Evolutionary conservation across 2,797 vertebrate genomes (phyloP).

Genomic region (Telmatherina bonti): DNA sequence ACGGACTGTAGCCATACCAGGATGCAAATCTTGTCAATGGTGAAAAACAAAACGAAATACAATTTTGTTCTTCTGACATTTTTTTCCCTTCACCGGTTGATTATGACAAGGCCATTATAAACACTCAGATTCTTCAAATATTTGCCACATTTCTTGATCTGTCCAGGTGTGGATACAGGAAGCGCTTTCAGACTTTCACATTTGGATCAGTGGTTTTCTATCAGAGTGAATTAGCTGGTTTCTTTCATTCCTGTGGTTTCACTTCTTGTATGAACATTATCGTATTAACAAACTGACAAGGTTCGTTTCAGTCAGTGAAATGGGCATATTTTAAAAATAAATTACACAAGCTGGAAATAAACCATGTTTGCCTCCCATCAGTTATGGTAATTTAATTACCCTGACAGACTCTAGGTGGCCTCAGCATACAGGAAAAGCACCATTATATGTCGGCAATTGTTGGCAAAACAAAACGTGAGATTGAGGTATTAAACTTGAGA

Average conservation of each 20-base stretch:
- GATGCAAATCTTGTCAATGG: not conserved
- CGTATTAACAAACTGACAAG: not conserved
- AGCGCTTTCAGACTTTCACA: no score
- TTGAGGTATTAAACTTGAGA: no score
- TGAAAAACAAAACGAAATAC: not conserved
- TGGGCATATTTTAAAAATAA: not conserved
- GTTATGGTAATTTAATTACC: not conserved
- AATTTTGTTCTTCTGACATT: no score
- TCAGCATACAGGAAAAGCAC: not conserved
- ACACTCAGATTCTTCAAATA: not conserved
- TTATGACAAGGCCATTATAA: not conserved
- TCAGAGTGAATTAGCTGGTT: not conserved
- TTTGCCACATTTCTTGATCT: not conserved
- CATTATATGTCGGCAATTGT: slow-evolving; percentile 15
- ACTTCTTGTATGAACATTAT: not conserved
- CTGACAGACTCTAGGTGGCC: not conserved
- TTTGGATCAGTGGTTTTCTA: not conserved
- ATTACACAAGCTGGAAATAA: not conserved
- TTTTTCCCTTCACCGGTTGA: not conserved
- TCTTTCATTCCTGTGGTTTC: not conserved
- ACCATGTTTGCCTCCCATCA: not conserved
- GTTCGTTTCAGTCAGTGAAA: not conserved
- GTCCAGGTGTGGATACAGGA: not conserved
- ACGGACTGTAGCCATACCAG: not conserved
- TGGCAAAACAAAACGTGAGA: not conserved